These are phyloP conservation scores for Aphodius sticticus DNA, from an alignment of 2,888 invertebrate species.

Conservation along the genomic window DNA sequence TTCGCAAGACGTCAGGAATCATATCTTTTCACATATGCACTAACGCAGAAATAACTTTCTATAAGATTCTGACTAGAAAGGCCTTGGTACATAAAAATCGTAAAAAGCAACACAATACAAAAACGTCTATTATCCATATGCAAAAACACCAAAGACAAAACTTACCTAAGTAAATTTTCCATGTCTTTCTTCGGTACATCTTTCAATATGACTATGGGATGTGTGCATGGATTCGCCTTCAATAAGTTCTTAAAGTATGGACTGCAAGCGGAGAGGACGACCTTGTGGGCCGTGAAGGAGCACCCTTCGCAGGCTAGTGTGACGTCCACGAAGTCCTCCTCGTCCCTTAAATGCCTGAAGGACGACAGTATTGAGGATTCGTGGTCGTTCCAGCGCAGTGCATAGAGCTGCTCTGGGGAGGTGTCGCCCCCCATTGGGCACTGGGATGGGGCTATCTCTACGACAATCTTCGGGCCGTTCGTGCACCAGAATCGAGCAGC, in stretches of 20 bases:
- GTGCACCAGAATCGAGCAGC: conserved; percentile 25
- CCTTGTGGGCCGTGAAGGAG: conserved; percentile 90
- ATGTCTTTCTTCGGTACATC: conserved; percentile 88
- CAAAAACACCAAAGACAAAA: conserved; percentile 17
- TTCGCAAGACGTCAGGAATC: too few relatives aligned
- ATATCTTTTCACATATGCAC: too few relatives aligned
- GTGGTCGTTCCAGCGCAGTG: conserved; percentile 94
- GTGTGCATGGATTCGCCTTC: conserved; percentile 90
- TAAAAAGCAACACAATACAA: too few relatives aligned
- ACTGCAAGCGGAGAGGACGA: conserved; percentile 91
- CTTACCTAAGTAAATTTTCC: conserved; percentile 81
- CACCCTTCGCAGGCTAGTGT: conserved; percentile 91
- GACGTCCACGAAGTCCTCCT: conserved; percentile 93
- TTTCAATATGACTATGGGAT: conserved; percentile 87
- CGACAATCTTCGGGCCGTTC: conserved; percentile 59
- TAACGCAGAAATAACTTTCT: too few relatives aligned
- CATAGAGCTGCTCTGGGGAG: conserved; percentile 84
- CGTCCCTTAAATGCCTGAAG: conserved; percentile 86
- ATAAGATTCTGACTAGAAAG: too few relatives aligned
- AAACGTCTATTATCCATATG: too few relatives aligned
- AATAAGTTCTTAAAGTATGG: conserved; percentile 89
- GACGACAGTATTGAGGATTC: conserved; percentile 90
- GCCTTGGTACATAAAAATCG: too few relatives aligned
- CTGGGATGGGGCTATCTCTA: conserved; percentile 60
- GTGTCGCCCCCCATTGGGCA: conserved; percentile 68